A percentile compares a stretch with the other conserved stretches of the same genome.
phyloP scores from a whole-genome alignment of 2,888 invertebrate genomes.

The Steromphala cineraria region DNA sequence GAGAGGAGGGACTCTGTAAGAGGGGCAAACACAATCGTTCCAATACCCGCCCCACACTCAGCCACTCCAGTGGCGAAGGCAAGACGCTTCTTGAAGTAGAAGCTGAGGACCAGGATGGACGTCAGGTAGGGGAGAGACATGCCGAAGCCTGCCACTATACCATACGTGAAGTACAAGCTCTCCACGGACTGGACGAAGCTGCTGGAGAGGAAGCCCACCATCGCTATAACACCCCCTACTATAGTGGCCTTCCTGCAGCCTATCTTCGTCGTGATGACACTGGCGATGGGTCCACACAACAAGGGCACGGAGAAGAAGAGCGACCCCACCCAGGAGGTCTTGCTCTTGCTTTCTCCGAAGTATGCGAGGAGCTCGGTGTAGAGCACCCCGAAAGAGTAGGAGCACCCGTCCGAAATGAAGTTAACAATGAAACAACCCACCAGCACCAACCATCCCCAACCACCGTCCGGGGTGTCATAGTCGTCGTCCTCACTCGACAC shows the following conservation, averaged over 20 bases:
- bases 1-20: constrained; percentile 64
- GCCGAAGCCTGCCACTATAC: constrained; percentile 69
- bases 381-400: constrained; percentile 92
- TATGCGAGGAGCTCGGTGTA: constrained; percentile 89
- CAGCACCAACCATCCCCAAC: constrained; percentile 95
- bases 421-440: constrained; percentile 91
- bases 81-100: constrained; percentile 69
- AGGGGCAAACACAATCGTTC: constrained; percentile 69
- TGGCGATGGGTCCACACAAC: constrained; percentile 68
- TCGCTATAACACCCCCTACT: constrained; percentile 67
- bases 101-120: constrained; percentile 68
- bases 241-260: constrained; percentile 68
- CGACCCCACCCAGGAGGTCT: constrained; percentile 92
- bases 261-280: constrained; percentile 59
- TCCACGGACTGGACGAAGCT: constrained; percentile 59
- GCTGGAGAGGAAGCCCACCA: constrained; percentile 63
- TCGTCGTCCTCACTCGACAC: no score
- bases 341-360: constrained; percentile 88
- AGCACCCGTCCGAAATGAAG: constrained; percentile 92
- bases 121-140: constrained; percentile 70
- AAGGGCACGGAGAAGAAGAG: constrained; percentile 94
- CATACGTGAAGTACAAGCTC: constrained; percentile 67
- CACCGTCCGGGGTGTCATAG: constrained; percentile 82
- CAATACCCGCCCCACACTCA: constrained; percentile 70
- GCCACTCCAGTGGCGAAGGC: constrained; percentile 71